Base-by-base conservation (phyloP, 2,888 invertebrate genomes). In the Icerya purchasi region DNA sequence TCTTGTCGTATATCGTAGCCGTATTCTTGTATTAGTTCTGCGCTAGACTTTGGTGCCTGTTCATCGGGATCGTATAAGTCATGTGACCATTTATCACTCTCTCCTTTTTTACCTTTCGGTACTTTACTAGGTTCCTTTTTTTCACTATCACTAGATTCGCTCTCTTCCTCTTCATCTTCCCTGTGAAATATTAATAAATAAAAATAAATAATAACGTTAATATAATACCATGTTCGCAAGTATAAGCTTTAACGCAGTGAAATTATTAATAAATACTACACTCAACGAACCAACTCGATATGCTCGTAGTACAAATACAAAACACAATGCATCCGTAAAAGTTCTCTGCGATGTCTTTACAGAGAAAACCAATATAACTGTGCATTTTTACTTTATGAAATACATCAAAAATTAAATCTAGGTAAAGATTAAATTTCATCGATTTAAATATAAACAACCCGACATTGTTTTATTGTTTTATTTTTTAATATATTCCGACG, bases 1-100 rank as follows among this genome's bases (percentile, higher is more conserved):
- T 92, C 92, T 67, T 85, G 87, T 56, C 93, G 77, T 64, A 96
- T 96, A 68, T 97, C 94, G 71, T 94, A 96, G 0, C 93, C 93
- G 71, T 93, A 93, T 58, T 84, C 78, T 0, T 84, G 78, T 18
- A 91, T 81, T 58, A 94, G 70, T 72, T 94, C 93, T 36, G 87
- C 80, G 49, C 83, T 78, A 49, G 84, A 81, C 73, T 93, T 94
- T 5, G 92, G 92, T 55, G 82, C 80, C 75, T 97, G 85, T 61
- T 83, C 82, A 58, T 77, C 77, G 67, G 86, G 84, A 66, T 84
- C 82, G 69, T 79, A 93, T 67, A 86, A 79, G 74, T 97, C 92
- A 70, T 92, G 92, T 0, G 80, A 76, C 92, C 92, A 92, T 67
- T 83, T 82, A 66, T 81, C 67, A 69, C 61, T 51, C 73, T 73